phyloP scores from a whole-genome alignment of 2,797 vertebrate genomes.

The Nyctalus aviator region DNA sequence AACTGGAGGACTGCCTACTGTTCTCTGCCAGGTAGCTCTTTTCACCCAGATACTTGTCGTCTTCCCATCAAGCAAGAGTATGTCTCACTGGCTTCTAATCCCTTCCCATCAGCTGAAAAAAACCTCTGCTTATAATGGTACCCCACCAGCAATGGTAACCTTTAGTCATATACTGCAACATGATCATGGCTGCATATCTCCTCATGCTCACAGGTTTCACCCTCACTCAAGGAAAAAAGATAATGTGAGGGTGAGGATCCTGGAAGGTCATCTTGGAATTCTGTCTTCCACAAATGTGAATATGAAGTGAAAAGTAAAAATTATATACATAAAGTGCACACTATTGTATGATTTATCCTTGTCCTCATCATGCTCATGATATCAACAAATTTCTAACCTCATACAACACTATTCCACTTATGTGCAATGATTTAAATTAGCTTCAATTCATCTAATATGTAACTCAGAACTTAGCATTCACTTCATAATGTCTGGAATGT shows the following conservation, averaged over 20 bases:
- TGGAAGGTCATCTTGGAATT: background rate
- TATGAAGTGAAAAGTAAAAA: conserved; percentile 27
- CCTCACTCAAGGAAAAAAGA: background rate
- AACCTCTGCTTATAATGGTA: background rate
- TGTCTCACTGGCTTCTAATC: background rate
- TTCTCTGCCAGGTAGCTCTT: background rate
- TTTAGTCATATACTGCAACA: background rate
- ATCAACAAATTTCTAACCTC: background rate
- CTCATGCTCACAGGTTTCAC: background rate
- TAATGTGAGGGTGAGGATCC: background rate
- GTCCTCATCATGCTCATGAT: background rate
- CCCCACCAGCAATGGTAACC: too few relatives aligned
- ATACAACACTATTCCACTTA: background rate
- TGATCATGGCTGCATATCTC: background rate
- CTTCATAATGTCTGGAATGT: background rate
- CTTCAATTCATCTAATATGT: background rate
- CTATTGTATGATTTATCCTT: background rate
- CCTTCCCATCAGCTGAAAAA: background rate
- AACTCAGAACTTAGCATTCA: background rate
- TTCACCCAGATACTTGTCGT: background rate
- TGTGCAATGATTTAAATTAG: conserved; percentile 24
- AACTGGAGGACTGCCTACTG: accelerated
- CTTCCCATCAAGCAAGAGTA: background rate
- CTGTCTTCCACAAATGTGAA: background rate
- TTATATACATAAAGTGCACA: background rate